Percentiles rank a stretch among this genome's conserved stretches.
Conservation (phyloP, 2,113 vertebrate genomes). For the Panthera tigris region DNA sequence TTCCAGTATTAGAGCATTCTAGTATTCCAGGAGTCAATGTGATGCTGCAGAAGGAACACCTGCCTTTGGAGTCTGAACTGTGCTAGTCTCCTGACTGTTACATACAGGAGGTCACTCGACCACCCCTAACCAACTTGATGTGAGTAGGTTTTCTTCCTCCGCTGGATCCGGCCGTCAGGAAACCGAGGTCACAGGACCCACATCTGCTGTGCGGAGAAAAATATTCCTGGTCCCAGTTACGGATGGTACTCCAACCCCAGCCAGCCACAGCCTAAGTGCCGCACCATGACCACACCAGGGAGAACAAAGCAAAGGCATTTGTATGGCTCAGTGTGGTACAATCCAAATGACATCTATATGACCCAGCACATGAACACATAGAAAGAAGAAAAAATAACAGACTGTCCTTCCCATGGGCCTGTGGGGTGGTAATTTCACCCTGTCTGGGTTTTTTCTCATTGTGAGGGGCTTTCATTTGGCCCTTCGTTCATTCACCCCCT, state of each 20-base stretch:
- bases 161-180: not conserved
- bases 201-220: not conserved
- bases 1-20: not conserved
- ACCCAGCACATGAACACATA: not conserved
- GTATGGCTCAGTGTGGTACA: fast-evolving
- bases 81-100: not conserved
- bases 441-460: not conserved
- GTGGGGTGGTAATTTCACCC: no score
- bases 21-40: not conserved
- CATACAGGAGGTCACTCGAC: no score
- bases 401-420: not conserved
- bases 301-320: not conserved
- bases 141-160: not conserved
- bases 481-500: not conserved
- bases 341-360: not conserved
- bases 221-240: not conserved
- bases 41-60: not conserved
- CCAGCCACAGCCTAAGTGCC: not conserved
- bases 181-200: not conserved
- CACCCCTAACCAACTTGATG: fast-evolving
- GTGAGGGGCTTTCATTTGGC: not conserved
- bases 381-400: not conserved
- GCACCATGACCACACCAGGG: no score
- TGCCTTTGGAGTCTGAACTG: not conserved
- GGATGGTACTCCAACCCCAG: not conserved